Evolutionary conservation across 2,888 invertebrate species (phyloP).

Genomic region (Metacarcinus magister): DNA sequence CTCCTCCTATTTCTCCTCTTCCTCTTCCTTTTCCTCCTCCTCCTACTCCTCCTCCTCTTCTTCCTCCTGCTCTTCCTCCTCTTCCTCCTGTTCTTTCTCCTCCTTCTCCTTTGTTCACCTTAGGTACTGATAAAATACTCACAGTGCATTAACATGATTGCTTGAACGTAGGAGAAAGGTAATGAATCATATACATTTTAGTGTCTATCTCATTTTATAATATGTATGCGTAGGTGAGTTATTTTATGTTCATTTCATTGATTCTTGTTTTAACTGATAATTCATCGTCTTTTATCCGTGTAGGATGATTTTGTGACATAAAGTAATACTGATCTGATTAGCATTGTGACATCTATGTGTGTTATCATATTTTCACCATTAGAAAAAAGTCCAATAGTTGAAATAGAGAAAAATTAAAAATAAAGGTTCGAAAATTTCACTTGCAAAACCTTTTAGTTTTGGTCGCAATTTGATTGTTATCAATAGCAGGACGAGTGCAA

Average conservation of each 20-base stretch:
- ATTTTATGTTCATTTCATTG: not conserved
- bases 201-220: not conserved
- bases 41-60: not conserved
- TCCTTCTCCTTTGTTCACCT: not conserved
- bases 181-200: not conserved
- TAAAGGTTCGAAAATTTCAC: not conserved
- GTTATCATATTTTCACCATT: too few species aligned
- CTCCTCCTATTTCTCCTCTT: not conserved
- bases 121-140: not conserved
- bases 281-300: not conserved
- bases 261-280: not conserved
- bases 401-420: not conserved
- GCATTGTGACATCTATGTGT: not conserved
- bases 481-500: too few species aligned
- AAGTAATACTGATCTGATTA: not conserved
- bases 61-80: not conserved
- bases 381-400: too few species aligned
- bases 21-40: not conserved
- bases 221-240: not conserved
- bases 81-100: not conserved
- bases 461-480: too few species aligned
- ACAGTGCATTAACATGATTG: conserved; percentile 9
- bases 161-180: not conserved
- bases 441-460: too few species aligned
- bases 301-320: too few species aligned